A percentile compares a stretch with the other conserved stretches of the same genome.
phyloP scores from a whole-genome alignment of 2,113 vertebrate species.

The Chiloscyllium plagiosum region DNA sequence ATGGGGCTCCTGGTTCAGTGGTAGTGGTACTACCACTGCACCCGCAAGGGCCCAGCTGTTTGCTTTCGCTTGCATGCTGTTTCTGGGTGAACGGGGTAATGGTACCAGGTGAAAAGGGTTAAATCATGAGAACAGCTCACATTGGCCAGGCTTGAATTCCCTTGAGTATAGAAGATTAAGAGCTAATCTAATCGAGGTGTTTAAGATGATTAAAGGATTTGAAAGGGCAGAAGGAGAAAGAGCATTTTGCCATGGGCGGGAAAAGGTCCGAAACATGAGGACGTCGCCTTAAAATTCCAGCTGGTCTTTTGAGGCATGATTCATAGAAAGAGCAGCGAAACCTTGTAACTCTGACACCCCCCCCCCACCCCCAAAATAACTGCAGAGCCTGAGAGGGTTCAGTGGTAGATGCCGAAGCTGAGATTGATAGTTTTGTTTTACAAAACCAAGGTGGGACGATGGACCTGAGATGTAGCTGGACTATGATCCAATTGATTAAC shows the following conservation, averaged over 20 bases:
- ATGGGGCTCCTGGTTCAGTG: too few relatives aligned
- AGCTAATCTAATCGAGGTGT: background rate
- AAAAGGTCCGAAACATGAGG: background rate
- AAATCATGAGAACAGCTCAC: background rate
- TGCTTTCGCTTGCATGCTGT: background rate
- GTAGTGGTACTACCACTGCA: too few relatives aligned
- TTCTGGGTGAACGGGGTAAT: background rate
- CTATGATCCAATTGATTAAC: background rate
- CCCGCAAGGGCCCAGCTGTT: background rate
- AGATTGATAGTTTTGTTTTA: background rate
- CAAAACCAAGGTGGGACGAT: background rate
- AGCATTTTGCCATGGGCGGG: background rate
- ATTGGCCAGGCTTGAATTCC: background rate
- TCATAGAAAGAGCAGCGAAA: too few relatives aligned
- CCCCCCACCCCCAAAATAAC: too few relatives aligned
- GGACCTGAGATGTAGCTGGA: background rate
- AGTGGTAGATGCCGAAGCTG: background rate
- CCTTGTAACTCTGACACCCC: background rate
- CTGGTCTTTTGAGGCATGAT: background rate
- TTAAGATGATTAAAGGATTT: background rate
- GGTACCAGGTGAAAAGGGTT: background rate
- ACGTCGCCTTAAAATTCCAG: background rate
- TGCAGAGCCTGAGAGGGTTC: background rate
- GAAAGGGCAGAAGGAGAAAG: background rate
- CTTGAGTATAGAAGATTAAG: background rate